Conservation (phyloP, 2,888 invertebrate species). For the Phragmatobia fuliginosa region DNA sequence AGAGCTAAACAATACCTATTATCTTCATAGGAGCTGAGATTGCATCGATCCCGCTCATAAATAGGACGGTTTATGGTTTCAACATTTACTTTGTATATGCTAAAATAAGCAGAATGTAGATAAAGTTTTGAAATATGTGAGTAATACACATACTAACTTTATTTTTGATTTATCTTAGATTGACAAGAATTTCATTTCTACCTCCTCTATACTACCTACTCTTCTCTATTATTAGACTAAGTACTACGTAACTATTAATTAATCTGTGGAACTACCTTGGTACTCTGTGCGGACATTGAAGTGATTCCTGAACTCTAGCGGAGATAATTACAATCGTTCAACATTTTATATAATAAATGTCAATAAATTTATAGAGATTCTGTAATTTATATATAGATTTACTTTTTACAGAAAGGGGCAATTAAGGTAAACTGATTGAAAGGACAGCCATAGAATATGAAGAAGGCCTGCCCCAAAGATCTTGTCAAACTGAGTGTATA, state of each 20-base stretch:
- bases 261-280: not conserved
- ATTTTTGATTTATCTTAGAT: too few species aligned
- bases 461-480: slow-evolving; percentile 47
- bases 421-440: slow-evolving; percentile 35
- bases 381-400: slow-evolving; percentile 31
- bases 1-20: slow-evolving; percentile 66
- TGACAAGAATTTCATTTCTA: too few species aligned
- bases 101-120: slow-evolving; percentile 21
- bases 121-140: not conserved
- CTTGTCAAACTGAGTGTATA: slow-evolving; percentile 53
- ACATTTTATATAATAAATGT: not conserved
- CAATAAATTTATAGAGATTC: slow-evolving; percentile 18
- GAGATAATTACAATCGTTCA: not conserved
- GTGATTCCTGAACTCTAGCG: not conserved
- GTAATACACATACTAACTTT: not conserved
- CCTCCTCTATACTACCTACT: too few species aligned
- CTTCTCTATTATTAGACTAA: too few species aligned
- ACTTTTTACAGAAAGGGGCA: slow-evolving; percentile 23
- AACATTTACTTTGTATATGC: slow-evolving; percentile 37
- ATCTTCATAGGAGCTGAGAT: slow-evolving; percentile 63
- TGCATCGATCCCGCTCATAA: slow-evolving; percentile 65
- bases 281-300: not conserved
- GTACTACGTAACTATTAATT: too few species aligned
- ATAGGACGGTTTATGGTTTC: slow-evolving; percentile 51
- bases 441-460: slow-evolving; percentile 26